Conservation (phyloP, 1,140 invertebrate species). For the Neoseiulus cucumeris region DNA sequence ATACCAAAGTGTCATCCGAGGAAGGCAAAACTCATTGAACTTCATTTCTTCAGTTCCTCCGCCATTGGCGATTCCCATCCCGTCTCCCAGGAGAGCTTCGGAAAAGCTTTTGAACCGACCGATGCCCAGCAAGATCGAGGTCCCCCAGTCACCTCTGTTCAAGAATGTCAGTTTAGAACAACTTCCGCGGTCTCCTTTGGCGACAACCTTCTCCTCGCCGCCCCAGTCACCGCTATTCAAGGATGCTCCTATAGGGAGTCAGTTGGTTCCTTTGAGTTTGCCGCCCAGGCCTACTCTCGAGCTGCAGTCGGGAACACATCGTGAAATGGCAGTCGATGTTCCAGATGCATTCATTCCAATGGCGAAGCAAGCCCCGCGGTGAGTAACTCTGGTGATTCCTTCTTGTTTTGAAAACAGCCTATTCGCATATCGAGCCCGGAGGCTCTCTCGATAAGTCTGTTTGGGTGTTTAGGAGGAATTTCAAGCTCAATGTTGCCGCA, state of each 20-base stretch:
- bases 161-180: neutral
- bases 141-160: neutral
- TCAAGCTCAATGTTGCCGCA: too few species aligned
- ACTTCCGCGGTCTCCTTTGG: neutral
- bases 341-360: slow-evolving; percentile 78
- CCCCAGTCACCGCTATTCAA: neutral
- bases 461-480: too few species aligned
- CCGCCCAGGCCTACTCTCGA: slow-evolving; percentile 37
- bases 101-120: neutral
- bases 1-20: too few species aligned
- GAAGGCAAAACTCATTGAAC: too few species aligned
- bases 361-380: slow-evolving; percentile 74
- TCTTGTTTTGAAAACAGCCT: too few species aligned
- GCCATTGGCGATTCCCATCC: neutral
- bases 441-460: too few species aligned
- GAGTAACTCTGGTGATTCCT: neutral
- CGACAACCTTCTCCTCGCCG: neutral
- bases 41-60: neutral
- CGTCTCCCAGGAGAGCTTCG: neutral
- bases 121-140: neutral
- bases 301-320: slow-evolving; percentile 26
- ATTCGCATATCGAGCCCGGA: too few species aligned
- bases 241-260: slow-evolving; percentile 25
- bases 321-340: slow-evolving; percentile 93
- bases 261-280: slow-evolving; percentile 25